Evolutionary conservation across 1,140 invertebrate species (phyloP).

Genomic region (Magallana angulata): DNA sequence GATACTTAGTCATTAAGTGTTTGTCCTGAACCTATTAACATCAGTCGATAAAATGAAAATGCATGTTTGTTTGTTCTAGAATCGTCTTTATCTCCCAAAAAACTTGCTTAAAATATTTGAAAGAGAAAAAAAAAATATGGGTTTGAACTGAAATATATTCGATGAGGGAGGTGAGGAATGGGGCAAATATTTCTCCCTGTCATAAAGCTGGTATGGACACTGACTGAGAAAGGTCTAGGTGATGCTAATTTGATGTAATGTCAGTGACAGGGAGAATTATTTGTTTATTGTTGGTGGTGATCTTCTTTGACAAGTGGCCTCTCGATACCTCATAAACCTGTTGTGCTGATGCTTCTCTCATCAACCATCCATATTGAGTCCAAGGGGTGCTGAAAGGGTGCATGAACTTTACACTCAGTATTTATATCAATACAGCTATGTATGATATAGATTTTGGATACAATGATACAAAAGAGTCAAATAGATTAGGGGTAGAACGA

Average conservation of each 20-base stretch:
- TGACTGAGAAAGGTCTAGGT: not conserved
- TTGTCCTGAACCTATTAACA: not conserved
- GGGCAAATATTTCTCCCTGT: not conserved
- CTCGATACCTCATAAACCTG: conserved; percentile 30
- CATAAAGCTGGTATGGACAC: not conserved
- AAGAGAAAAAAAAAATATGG: not conserved
- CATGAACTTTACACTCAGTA: not conserved
- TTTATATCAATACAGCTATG: not conserved
- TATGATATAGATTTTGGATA: no score
- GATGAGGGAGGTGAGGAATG: not conserved
- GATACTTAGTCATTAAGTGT: not conserved
- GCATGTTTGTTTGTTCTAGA: no score
- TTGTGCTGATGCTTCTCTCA: conserved; percentile 27
- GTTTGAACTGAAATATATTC: not conserved
- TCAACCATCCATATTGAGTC: conserved; percentile 17
- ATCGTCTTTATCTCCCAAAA: not conserved
- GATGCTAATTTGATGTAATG: conserved; percentile 38
- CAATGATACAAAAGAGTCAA: no score
- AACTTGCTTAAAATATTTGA: not conserved
- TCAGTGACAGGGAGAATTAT: conserved; percentile 14
- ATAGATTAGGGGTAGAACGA: no score
- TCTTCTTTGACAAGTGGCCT: conserved; percentile 30
- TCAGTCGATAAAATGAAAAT: not conserved
- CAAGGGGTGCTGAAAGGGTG: conserved; percentile 11
- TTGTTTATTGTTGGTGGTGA: conserved; percentile 33